These are phyloP conservation scores for Erythrocercus mccallii DNA, from an alignment of 2,113 vertebrate species.

Conservation along the genomic window DNA sequence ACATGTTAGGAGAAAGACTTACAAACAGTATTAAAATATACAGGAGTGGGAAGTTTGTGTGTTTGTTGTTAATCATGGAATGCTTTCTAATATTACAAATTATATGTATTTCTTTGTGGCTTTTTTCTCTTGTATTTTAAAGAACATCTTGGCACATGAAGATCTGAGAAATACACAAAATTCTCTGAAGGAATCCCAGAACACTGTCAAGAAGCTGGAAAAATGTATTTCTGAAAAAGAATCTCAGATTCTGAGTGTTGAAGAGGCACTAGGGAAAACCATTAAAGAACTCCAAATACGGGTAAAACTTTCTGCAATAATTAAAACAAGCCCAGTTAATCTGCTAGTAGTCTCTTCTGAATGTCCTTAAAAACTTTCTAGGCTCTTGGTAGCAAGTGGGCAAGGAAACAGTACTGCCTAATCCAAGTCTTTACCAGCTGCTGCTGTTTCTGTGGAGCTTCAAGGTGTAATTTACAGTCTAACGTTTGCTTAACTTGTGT, in stretches of 20 bases:
- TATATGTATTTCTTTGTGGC: background rate
- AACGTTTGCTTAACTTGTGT: background rate
- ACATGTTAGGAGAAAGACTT: background rate
- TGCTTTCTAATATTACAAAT: background rate
- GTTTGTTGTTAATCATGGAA: background rate
- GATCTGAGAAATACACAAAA: slow-evolving; percentile 59
- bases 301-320: background rate
- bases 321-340: background rate
- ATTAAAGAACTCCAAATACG: slow-evolving; percentile 4
- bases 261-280: slow-evolving; percentile 1
- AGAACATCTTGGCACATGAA: slow-evolving; percentile 72
- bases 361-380: background rate
- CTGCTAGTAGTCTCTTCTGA: background rate
- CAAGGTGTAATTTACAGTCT: background rate
- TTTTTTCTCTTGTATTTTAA: background rate
- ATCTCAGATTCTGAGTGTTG: background rate
- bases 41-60: background rate
- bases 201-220: slow-evolving; percentile 44
- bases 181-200: slow-evolving; percentile 57
- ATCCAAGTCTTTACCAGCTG: background rate
- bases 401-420: background rate
- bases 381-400: background rate
- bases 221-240: slow-evolving; percentile 49
- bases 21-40: background rate
- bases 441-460: background rate